Percentiles rank a stretch among this genome's conserved stretches.
Evolutionary conservation across 2,888 invertebrate genomes (phyloP).

Genomic region (Synanthedon andrenaeformis): DNA sequence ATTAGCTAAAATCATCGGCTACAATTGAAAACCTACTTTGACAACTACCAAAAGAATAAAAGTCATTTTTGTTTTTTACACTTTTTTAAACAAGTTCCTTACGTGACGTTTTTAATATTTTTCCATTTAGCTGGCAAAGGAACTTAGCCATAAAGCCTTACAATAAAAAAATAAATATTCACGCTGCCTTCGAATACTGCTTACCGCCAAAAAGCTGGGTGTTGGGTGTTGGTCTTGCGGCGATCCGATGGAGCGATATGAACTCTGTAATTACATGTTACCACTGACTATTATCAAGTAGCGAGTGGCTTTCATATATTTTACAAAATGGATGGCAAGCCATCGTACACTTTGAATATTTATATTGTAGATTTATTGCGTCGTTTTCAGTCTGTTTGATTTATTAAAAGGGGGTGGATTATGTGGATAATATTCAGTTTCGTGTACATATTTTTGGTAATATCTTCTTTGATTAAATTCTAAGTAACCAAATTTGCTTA

Average conservation of each 20-base stretch:
- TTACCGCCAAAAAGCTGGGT: slow-evolving; percentile 47
- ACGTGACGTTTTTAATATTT: background rate
- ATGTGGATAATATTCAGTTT: slow-evolving; percentile 3
- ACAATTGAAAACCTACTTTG: too few relatives aligned
- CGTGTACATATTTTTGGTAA: too few relatives aligned
- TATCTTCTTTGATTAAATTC: background rate
- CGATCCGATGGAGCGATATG: slow-evolving; percentile 48
- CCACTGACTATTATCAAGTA: slow-evolving; percentile 67
- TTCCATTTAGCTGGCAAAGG: background rate
- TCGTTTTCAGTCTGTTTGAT: slow-evolving; percentile 30
- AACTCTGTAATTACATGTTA: slow-evolving; percentile 58
- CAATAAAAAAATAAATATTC: background rate
- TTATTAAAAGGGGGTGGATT: slow-evolving; percentile 26
- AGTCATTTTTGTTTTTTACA: too few relatives aligned
- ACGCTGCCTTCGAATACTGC: slow-evolving; percentile 10
- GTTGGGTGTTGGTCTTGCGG: slow-evolving; percentile 27
- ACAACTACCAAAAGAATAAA: too few relatives aligned
- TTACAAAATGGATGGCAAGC: slow-evolving; percentile 60
- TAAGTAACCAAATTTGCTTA: too few relatives aligned
- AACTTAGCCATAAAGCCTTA: background rate
- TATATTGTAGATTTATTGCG: slow-evolving; percentile 64
- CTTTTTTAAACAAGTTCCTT: too few relatives aligned
- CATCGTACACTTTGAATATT: slow-evolving; percentile 53
- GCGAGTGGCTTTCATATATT: slow-evolving; percentile 64
- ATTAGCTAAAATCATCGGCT: too few relatives aligned